Conservation (phyloP, 2,797 vertebrate genomes). For the Tangara arthus region DNA sequence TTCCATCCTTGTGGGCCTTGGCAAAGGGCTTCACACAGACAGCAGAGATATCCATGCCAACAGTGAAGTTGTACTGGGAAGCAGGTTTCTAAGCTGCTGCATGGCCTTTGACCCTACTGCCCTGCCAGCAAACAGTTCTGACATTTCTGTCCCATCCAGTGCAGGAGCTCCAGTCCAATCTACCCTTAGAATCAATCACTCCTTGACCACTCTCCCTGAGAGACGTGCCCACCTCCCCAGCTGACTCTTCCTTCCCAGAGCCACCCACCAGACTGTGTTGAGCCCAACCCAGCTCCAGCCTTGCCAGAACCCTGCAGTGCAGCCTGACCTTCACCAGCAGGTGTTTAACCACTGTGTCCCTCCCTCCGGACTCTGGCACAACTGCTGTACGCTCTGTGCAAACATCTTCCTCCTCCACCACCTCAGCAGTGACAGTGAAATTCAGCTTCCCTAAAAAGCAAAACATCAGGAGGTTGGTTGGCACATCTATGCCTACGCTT, state of each 20-base stretch:
- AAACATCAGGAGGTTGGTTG: neutral
- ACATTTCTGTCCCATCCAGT: neutral
- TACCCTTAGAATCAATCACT: neutral
- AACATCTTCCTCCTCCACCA: neutral
- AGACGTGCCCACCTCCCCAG: neutral
- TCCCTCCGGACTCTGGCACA: slow-evolving; percentile 45
- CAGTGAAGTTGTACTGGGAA: neutral
- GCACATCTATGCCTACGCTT: fast-evolving
- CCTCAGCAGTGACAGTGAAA: slow-evolving; percentile 62
- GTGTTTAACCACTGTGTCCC: slow-evolving; percentile 59
- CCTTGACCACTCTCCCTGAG: neutral
- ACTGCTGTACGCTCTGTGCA: neutral
- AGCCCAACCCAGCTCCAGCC: neutral
- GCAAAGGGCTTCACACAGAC: neutral
- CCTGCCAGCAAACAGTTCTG: neutral
- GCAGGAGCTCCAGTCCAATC: neutral
- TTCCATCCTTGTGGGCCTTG: neutral
- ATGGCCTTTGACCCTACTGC: fast-evolving
- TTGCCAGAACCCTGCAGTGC: neutral
- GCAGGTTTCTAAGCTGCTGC: neutral
- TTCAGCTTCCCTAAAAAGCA: slow-evolving; percentile 55
- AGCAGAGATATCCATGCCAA: neutral
- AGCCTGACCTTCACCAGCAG: slow-evolving; percentile 69
- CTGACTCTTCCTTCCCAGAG: neutral
- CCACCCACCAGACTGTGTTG: neutral